phyloP scores from a whole-genome alignment of 2,797 vertebrate genomes.

The Gila robusta region DNA sequence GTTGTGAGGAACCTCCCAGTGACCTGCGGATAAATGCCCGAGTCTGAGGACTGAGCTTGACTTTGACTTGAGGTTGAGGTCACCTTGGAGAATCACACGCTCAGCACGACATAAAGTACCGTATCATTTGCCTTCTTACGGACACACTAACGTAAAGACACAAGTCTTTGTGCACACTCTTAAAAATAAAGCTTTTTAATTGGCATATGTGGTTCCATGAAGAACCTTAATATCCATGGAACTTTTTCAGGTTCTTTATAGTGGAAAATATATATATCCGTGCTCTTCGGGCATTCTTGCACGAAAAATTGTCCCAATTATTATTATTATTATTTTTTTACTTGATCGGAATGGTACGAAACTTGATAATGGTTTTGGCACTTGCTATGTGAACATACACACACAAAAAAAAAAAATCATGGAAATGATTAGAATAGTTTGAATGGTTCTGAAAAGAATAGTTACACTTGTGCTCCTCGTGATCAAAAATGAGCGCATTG shows the following conservation, averaged over 20 bases:
- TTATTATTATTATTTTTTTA: not conserved
- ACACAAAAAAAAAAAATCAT: too few species aligned
- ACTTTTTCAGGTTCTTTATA: not conserved
- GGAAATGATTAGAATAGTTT: too few species aligned
- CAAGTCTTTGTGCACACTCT: not conserved
- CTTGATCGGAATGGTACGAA: not conserved
- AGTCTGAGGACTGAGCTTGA: slow-evolving; percentile 37
- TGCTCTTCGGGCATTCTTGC: not conserved
- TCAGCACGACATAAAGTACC: not conserved
- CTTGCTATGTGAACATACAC: not conserved
- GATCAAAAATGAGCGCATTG: too few species aligned
- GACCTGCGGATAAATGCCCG: slow-evolving; percentile 39
- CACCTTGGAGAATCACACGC: not conserved
- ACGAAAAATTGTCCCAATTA: too few species aligned
- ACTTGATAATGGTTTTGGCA: not conserved
- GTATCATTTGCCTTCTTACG: not conserved
- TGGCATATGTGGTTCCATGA: not conserved
- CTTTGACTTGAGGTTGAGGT: slow-evolving; percentile 35
- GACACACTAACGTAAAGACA: not conserved
- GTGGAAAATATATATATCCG: not conserved
- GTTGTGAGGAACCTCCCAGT: slow-evolving; percentile 60
- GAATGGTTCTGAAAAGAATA: too few species aligned
- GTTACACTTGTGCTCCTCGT: too few species aligned
- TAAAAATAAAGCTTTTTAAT: not conserved
- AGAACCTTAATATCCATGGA: not conserved